Base-by-base conservation (phyloP, 2,797 vertebrate species). In the Scolopax bukidnonensis region DNA sequence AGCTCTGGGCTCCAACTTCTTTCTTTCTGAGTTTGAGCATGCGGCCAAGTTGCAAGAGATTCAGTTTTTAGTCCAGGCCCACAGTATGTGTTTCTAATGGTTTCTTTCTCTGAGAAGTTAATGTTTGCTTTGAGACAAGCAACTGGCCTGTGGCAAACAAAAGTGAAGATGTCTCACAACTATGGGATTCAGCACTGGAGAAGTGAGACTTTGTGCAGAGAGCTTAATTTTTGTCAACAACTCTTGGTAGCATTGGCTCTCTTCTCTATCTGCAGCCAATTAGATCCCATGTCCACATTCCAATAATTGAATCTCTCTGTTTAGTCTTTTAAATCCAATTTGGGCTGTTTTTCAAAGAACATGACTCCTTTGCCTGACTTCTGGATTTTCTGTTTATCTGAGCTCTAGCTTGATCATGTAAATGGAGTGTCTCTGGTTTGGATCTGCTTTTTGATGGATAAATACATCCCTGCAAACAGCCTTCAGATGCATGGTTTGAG, bases 371-470 rank as follows among this genome's bases (percentile, higher is more conserved):
- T 54, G 67, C 32, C n/a, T 77, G 57, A 51, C 53, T 48, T 90
- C 82, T 88, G 82, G 73, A 19, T 86, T 38, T 77, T 94, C 74
- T 47, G 59, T 73, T 88, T 70, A 45, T 85, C 57, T 32, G 53
- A 64, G 80, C 18, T 88, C 67, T 33, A 69, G 84, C 25, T 8
- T 79, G 54, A 21, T 89, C 40, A 32, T 43, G 20, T 87, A 84
- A 95, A 88, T 84, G 57, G 57, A 57, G 7, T 18, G 40, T 83
- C n/a, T 90, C 92, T 97, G 87, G 10, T 82, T 90, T 93, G 53
- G 50, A 73, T 89, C 61, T 95, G 70, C 20, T 47, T 68, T 80
- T 32, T 59, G 57, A 64, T 80, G 75, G 59, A 48, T 75, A 84
- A 93, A 75, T 28, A 24, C 7, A 41, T 87, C 65, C 18, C 85